Evolutionary conservation across 2,888 invertebrate genomes (phyloP), one percentile per base, ranked within the genome.

Genomic region (Horisme vitalbata): DNA sequence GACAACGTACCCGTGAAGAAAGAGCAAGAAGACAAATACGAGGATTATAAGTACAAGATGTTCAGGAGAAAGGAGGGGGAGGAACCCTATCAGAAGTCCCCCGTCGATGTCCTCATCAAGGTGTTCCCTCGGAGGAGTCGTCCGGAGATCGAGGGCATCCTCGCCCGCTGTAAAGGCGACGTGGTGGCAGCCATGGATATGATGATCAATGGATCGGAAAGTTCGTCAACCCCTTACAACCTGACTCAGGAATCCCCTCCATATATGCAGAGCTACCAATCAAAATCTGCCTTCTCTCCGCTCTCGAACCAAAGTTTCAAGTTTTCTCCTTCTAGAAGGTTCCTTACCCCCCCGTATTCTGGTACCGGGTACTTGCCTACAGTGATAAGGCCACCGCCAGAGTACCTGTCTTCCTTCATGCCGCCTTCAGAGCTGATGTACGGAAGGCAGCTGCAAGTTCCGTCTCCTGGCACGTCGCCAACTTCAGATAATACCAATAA

Each of bases 181-280:
- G 95, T 97, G 0, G 93, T 98, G 0, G 95, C 96, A 61, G 97
- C 98, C 0, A 98, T 98, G 93, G 98, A 98, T 72, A 93, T 95
- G 71, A 94, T 98, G 91, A 92, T 96, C 8, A 93, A 94, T 53
- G 93, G 94, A 1, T 90, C 76, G 0, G 85, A 83, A 8, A 61
- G 83, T 49, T 43, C 74, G 50, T 43, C 70, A 68, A 50, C 72
- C 65, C 52, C 84, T 61, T 87, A 85, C 61, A 80, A 75, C 37
- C 58, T 88, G 27, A 82, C 79, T 0, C 88, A 88, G 9, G 88
- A 86, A 49, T 86, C 85, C 0, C 83, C 85, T 1, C 88, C 90
- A 0, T 90, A 89, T 31, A 63, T 86, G 52, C 81, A 87, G 41
- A 79, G 62, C 49, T 90, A 91, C 39, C 91, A 91, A 52, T 91